A percentile compares a stretch with the other conserved stretches of the same genome.
These are phyloP conservation scores for Propithecus deckenii DNA, from an alignment of 2,797 vertebrate genomes.

Conservation along the genomic window DNA sequence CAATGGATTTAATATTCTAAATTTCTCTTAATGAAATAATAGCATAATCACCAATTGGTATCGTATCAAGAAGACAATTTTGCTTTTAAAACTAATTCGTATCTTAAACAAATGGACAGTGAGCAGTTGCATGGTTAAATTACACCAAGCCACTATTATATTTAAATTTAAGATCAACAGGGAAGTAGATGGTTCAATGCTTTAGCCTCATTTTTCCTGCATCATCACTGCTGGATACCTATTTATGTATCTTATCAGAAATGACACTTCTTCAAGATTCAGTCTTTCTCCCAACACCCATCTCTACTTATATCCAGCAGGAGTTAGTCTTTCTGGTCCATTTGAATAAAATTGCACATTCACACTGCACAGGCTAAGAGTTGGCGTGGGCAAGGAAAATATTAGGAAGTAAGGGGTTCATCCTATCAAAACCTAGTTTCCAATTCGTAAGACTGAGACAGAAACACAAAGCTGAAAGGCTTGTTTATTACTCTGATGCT, in stretches of 20 bases:
- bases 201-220: neutral
- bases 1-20: neutral
- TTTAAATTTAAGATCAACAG: conserved; percentile 61
- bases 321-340: neutral
- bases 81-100: conserved; percentile 29
- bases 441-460: neutral
- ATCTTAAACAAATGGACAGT: neutral
- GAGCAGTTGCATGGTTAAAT: neutral
- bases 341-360: conserved; percentile 34
- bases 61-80: neutral
- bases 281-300: neutral
- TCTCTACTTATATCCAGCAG: neutral
- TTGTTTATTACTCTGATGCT: neutral
- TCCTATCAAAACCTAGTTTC: neutral
- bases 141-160: neutral
- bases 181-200: neutral
- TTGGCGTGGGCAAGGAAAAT: neutral
- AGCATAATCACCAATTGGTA: neutral
- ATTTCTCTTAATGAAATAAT: conserved; percentile 30
- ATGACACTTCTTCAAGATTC: neutral
- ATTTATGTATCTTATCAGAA: conserved; percentile 58
- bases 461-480: neutral
- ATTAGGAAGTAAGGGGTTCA: neutral
- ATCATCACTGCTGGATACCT: conserved; percentile 43
- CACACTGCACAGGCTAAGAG: neutral